Conservation (phyloP, 2,888 invertebrate genomes). For the Cremastinae sp. region DNA sequence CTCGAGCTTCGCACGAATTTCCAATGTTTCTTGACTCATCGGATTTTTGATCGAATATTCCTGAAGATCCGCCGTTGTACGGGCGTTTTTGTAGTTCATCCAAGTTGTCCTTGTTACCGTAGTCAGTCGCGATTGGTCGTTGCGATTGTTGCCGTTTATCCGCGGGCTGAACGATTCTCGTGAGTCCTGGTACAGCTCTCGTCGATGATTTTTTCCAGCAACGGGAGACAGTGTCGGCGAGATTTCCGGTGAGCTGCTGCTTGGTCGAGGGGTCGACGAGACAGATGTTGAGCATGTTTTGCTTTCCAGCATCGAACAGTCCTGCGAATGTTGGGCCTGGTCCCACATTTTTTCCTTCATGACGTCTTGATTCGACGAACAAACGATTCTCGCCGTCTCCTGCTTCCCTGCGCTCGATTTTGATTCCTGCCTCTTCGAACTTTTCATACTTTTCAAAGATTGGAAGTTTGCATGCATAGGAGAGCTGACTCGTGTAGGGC, state of each 20-base stretch:
- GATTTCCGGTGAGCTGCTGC: slow-evolving; percentile 60
- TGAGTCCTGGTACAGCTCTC: slow-evolving; percentile 70
- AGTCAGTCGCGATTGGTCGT: slow-evolving; percentile 57
- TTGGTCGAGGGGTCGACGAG: slow-evolving; percentile 11
- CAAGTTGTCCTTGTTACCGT: slow-evolving; percentile 60
- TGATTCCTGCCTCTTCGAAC: slow-evolving; percentile 27
- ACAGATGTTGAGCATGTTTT: background rate
- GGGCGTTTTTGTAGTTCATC: slow-evolving; percentile 51
- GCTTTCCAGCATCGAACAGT: slow-evolving; percentile 24
- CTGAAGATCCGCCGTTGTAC: slow-evolving; percentile 64
- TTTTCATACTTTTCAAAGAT: slow-evolving; percentile 64
- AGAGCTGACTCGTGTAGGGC: slow-evolving; percentile 60
- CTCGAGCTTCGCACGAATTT: background rate
- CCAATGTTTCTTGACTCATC: slow-evolving; percentile 34
- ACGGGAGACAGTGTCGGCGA: slow-evolving; percentile 64
- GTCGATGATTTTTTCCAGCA: slow-evolving; percentile 67
- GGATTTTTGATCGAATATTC: slow-evolving; percentile 57
- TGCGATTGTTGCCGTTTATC: slow-evolving; percentile 62
- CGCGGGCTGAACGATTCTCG: slow-evolving; percentile 64
- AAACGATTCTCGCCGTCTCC: slow-evolving; percentile 46
- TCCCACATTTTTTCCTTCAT: slow-evolving; percentile 6
- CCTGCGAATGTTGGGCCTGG: background rate
- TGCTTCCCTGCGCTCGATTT: slow-evolving; percentile 57
- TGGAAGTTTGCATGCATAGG: slow-evolving; percentile 46
- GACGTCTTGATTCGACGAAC: slow-evolving; percentile 13